Conservation (phyloP, 2,797 vertebrate species). For the Spea hammondii region DNA sequence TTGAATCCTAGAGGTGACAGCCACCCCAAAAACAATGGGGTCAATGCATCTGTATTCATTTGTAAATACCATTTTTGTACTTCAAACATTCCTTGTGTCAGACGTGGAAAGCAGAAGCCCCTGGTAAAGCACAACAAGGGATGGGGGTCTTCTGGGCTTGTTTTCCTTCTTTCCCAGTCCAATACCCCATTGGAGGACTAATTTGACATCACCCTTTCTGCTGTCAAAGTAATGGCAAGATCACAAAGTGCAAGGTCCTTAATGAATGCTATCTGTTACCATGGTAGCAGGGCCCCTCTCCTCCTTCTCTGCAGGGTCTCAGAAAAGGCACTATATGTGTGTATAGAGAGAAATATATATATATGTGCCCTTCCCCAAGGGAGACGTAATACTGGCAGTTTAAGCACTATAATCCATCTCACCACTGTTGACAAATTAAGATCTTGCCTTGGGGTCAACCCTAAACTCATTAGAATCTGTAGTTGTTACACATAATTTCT, state of each 20-base stretch:
- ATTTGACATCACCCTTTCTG: not conserved
- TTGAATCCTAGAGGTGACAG: constrained; percentile 36
- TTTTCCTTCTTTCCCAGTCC: constrained; percentile 33
- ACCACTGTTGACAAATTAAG: not conserved
- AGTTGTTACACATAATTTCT: not conserved
- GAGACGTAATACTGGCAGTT: not conserved
- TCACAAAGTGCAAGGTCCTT: constrained; percentile 19
- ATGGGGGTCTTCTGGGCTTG: constrained; percentile 27
- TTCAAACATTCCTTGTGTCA: constrained; percentile 60
- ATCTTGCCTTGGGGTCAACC: not conserved
- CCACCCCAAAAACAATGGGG: constrained; percentile 16
- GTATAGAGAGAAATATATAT: constrained; percentile 40
- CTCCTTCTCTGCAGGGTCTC: constrained; percentile 26
- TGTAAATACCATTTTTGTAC: constrained; percentile 82
- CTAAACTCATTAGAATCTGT: not conserved
- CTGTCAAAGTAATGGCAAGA: constrained; percentile 10
- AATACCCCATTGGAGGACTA: constrained; percentile 13
- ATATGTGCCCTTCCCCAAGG: constrained; percentile 17
- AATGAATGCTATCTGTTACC: constrained; percentile 4
- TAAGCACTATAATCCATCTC: not conserved
- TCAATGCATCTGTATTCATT: constrained; percentile 46
- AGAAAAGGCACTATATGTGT: constrained; percentile 33
- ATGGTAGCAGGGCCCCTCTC: constrained; percentile 1
- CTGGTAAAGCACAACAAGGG: constrained; percentile 45
- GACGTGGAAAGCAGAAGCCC: constrained; percentile 43